Evolutionary conservation across 2,113 vertebrate species (phyloP).

Genomic region (Notechis scutatus): DNA sequence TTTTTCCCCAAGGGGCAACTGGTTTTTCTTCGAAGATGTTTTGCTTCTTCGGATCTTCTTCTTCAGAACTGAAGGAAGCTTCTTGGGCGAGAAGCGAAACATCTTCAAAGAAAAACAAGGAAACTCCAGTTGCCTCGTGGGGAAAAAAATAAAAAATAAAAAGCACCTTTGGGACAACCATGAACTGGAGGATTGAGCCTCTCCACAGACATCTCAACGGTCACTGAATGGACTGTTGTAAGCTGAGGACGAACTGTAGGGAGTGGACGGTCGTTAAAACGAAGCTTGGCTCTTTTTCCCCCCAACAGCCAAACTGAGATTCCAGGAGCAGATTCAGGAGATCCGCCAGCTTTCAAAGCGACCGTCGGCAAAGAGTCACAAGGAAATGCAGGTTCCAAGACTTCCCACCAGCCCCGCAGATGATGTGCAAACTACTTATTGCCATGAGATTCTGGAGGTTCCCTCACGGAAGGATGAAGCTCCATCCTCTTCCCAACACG

Average conservation of each 20-base stretch:
- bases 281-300: no score
- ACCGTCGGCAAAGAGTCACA: neutral
- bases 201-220: neutral
- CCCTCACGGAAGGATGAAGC: slow-evolving; percentile 16
- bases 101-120: no score
- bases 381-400: neutral
- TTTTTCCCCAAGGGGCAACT: no score
- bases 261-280: neutral
- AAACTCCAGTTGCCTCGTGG: no score
- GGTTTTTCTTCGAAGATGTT: no score
- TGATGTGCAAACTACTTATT: neutral
- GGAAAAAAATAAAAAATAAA: no score
- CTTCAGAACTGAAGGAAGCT: no score
- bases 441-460: slow-evolving; percentile 49
- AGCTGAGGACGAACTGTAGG: neutral
- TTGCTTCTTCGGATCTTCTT: no score
- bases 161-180: no score
- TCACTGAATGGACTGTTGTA: neutral
- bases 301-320: slow-evolving; percentile 57
- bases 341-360: slow-evolving; percentile 13
- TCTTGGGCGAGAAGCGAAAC: no score
- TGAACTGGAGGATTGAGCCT: no score
- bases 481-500: neutral
- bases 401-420: neutral
- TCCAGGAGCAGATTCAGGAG: slow-evolving; percentile 48